phyloP scores from a whole-genome alignment of 1,140 invertebrate genomes.

The Lucilia cuprina region DNA sequence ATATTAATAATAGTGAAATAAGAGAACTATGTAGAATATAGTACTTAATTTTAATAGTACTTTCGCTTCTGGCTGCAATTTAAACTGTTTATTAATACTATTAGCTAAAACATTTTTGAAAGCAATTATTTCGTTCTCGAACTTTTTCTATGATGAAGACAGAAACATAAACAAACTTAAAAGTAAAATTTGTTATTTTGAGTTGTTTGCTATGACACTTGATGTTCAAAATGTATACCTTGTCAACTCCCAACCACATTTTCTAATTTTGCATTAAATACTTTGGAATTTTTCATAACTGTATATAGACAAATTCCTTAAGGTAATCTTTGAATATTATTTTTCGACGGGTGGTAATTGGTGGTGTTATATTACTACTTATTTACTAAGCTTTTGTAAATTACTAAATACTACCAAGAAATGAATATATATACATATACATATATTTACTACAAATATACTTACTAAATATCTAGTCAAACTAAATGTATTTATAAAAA shows the following conservation, averaged over 20 bases:
- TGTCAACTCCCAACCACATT: not conserved
- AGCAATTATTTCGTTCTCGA: too few species aligned
- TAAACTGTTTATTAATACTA: too few species aligned
- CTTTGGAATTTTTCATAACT: not conserved
- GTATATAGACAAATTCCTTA: slow-evolving; percentile 17
- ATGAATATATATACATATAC: not conserved
- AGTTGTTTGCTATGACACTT: slow-evolving; percentile 19
- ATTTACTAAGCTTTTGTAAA: not conserved
- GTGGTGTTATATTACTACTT: not conserved
- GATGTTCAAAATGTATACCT: not conserved
- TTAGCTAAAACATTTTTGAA: too few species aligned
- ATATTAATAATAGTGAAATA: too few species aligned
- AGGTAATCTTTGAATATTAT: not conserved
- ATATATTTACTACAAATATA: not conserved
- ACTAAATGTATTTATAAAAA: not conserved
- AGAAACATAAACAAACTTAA: too few species aligned
- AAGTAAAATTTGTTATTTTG: not conserved
- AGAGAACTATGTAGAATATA: too few species aligned
- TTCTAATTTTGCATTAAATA: slow-evolving; percentile 21
- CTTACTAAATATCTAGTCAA: not conserved
- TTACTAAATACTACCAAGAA: too few species aligned
- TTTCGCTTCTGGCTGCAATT: too few species aligned
- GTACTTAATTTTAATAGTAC: too few species aligned
- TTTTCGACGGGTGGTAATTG: not conserved
- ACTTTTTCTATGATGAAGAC: too few species aligned